Evolutionary conservation across 2,797 vertebrate species (phyloP), one percentile per base, ranked within the genome.

Genomic region (Coracias cyanogaster): DNA sequence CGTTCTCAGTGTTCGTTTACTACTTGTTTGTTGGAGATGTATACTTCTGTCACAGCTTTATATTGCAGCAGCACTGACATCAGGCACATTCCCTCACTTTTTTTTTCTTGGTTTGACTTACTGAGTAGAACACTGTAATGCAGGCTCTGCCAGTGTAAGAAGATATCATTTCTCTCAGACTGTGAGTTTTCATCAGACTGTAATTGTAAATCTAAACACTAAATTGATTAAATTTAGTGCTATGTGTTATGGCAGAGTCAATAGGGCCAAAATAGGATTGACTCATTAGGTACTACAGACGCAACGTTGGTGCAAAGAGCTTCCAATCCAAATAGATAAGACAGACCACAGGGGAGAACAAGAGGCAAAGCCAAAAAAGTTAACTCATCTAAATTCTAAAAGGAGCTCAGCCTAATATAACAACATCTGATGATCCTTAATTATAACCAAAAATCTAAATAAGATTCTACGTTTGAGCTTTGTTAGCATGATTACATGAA

Each of bases 171-270:
- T 74, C 61, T 96, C 51, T 31, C 4, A 5, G 84, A 90, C 73
- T 93, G 65, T 91, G 93, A 91, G 55, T 91, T 96, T 95, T 77
- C 87, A 95, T 79, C 81, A 90, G 89, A 72, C 51, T 61, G 55
- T 62, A 91, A 87, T 15, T 94, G 90, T 95, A 93, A 96, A 96
- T 96, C 80, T 96, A 93, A 96, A 89, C 82, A 94, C 81, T 93
- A 94, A 88, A 96, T 86, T 90, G 77, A 86, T 87, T 91, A 86
- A 93, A 76, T 94, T 94, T 94, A 96, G 80, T 66, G 64, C 85
- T 94, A 88, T 92, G 80, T 90, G 73, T 60, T 90, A 91, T n/a
- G 66, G 49, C 66, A 91, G 66, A 37, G 49, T 45, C 80, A 89
- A 81, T 14, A 91, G 69, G 33, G 22, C 28, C 80, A 81, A 94